phyloP scores from a whole-genome alignment of 2,888 invertebrate genomes.

The Odontomyia ornata region DNA sequence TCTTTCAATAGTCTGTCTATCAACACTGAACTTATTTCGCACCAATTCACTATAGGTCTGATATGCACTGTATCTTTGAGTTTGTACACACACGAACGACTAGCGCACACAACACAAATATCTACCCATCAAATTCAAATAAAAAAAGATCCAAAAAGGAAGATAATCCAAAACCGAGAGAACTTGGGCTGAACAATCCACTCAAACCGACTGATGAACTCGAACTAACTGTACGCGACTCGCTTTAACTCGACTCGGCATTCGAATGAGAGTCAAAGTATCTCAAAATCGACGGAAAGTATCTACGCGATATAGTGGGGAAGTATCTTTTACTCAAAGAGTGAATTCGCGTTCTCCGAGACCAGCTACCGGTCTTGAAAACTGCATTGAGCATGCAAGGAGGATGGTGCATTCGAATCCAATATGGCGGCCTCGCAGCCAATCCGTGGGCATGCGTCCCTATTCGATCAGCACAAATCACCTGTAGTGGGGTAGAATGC shows the following conservation, averaged over 20 bases:
- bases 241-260: conserved; percentile 10
- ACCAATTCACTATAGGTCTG: background rate
- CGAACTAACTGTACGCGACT: conserved; percentile 58
- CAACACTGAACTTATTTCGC: background rate
- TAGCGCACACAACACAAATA: background rate
- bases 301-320: background rate
- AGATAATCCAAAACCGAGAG: background rate
- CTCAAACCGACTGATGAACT: conserved; percentile 61
- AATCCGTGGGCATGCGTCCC: conserved; percentile 63
- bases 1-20: conserved; percentile 2
- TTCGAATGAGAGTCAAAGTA: background rate
- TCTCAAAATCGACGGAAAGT: background rate
- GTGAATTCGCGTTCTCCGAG: background rate
- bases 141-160: too few relatives aligned
- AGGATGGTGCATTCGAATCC: conserved; percentile 52
- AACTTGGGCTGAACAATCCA: conserved; percentile 52
- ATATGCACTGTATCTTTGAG: background rate
- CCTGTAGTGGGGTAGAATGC: conserved; percentile 11
- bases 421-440: conserved; percentile 61
- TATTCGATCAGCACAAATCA: conserved; percentile 23
- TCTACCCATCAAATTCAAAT: background rate
- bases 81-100: background rate
- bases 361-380: background rate
- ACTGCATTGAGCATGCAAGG: background rate
- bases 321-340: background rate